These are phyloP conservation scores for Chiloscyllium plagiosum DNA, from an alignment of 2,113 vertebrate species.

Conservation along the genomic window DNA sequence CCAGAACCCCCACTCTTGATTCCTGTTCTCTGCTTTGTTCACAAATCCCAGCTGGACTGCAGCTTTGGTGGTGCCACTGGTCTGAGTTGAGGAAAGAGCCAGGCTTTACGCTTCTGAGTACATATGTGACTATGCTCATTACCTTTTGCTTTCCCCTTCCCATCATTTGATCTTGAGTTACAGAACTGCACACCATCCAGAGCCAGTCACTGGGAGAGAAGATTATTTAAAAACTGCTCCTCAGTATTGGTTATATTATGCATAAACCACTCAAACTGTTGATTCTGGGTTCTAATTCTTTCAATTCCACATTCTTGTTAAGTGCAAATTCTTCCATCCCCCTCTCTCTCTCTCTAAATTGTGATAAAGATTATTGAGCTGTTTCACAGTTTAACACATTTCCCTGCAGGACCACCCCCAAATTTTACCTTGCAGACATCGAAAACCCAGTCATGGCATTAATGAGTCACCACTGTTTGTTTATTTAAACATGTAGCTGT, in stretches of 20 bases:
- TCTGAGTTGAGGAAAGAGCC: not conserved
- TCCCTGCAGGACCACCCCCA: not conserved
- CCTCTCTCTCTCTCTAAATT: not conserved
- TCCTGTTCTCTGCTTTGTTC: not conserved
- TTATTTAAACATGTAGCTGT: not conserved
- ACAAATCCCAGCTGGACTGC: too few species aligned
- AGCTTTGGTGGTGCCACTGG: not conserved
- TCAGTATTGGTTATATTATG: not conserved
- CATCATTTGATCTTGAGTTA: not conserved
- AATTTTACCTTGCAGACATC: not conserved
- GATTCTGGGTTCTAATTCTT: not conserved
- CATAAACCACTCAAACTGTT: not conserved
- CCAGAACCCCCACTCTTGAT: not conserved
- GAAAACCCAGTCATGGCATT: not conserved
- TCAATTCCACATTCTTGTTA: not conserved
- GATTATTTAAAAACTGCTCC: not conserved
- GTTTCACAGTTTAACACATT: not conserved
- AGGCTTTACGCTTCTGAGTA: not conserved
- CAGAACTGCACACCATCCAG: not conserved
- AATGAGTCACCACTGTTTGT: not conserved
- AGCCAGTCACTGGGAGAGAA: not conserved
- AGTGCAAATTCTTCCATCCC: not conserved
- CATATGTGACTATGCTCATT: not conserved
- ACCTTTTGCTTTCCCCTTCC: not conserved
- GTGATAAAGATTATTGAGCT: not conserved